Evolutionary conservation across 2,888 invertebrate species (phyloP), one percentile per base, ranked within the genome.

Genomic region (Sarcophaga rosellei): DNA sequence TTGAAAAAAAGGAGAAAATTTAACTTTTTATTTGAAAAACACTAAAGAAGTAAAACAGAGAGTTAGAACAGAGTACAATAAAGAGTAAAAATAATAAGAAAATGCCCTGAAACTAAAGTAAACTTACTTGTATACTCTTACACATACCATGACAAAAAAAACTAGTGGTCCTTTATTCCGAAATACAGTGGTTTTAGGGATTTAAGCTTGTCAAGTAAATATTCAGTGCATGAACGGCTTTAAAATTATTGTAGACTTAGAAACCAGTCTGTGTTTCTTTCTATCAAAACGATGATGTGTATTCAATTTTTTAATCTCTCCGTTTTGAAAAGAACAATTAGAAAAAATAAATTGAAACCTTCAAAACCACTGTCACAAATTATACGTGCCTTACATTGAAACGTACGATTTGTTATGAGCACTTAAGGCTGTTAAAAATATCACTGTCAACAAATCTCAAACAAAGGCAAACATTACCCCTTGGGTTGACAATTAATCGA

Each of bases 391-490:
- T 35, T 44, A 81, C 23, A 74, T 10, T 47, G 47, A 65, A 65
- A 66, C 47, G 35, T 21, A 83, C 63, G 75, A 70, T 66, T 74
- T 81, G 68, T 78, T 74, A 84, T 84, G 84, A 86, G 72, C 81
- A 86, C 84, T 84, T 86, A 84, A 84, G 84, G 84, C 81, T 81
- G 81, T 86, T 86, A 84, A 84, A 86, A 86, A 86, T 84, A 86
- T 86, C 84, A 84, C 86, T 86, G 81, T 84, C 86, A 86, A 86
- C 86, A 86, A 81, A 86, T 86, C 84, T 86, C 78, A 78, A 86
- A 84, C 74, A 78, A 81, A 81, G 65, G 78, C 81, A 84, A 86
- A 86, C 21, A 72, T 57, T 62, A 53, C 62, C 53, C 0, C 12
- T 17, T 17, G 53, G 17, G 17, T 15, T 53, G 5, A 53, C 4